Evolutionary conservation across 1,140 invertebrate species (phyloP).

Genomic region (Heterodera schachtii): DNA sequence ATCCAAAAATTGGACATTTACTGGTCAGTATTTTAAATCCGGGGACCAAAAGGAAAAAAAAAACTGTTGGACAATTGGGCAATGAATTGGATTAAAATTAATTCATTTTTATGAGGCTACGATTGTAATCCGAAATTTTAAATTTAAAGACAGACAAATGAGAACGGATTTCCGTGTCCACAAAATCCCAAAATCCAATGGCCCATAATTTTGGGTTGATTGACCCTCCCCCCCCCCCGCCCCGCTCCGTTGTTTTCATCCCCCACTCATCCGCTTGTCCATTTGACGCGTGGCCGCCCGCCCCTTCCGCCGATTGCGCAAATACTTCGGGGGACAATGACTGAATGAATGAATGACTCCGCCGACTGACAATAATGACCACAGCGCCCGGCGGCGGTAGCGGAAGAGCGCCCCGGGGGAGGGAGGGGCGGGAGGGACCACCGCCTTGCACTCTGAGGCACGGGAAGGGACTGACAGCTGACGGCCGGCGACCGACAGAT

Average conservation of each 20-base stretch:
- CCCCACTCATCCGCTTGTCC: not conserved
- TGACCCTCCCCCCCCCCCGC: not conserved
- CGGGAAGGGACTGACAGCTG: not conserved
- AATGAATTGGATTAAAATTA: too few relatives aligned
- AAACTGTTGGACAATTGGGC: too few relatives aligned
- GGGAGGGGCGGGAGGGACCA: not conserved
- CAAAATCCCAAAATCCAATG: not conserved
- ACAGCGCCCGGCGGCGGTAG: too few relatives aligned
- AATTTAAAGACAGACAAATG: too few relatives aligned
- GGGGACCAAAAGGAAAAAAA: too few relatives aligned
- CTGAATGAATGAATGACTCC: not conserved
- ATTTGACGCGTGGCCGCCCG: slow-evolving; percentile 2
- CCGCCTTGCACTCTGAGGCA: slow-evolving; percentile 16
- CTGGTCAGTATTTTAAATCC: too few relatives aligned
- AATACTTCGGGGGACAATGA: not conserved
- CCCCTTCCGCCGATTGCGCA: slow-evolving; percentile 2
- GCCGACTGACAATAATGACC: too few relatives aligned
- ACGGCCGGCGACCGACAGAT: not conserved
- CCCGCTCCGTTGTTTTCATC: slow-evolving; percentile 3
- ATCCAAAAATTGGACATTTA: too few relatives aligned
- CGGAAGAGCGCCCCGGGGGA: not conserved
- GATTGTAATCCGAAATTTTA: too few relatives aligned
- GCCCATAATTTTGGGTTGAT: not conserved
- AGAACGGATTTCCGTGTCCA: not conserved
- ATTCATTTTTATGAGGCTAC: too few relatives aligned